Evolutionary conservation across 2,113 vertebrate species (phyloP).

Genomic region (Pogonocichla stellata): DNA sequence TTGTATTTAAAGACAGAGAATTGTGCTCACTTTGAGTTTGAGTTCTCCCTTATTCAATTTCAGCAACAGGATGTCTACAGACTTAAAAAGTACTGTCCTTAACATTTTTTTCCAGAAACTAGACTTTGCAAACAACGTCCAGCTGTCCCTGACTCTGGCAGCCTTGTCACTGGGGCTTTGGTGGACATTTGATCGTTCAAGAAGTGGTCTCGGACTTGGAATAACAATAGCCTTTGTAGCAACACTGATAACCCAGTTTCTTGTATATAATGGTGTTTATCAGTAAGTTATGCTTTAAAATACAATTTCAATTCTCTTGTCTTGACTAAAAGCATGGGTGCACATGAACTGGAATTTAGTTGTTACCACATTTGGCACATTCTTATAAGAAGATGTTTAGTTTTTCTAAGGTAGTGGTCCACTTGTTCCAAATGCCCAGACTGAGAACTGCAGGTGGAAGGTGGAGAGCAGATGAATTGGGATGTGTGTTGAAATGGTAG

Average conservation of each 20-base stretch:
- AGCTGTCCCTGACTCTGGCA: conserved; percentile 81
- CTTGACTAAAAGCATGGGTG: neutral
- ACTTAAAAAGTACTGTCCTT: conserved; percentile 54
- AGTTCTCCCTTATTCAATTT: neutral
- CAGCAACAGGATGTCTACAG: neutral
- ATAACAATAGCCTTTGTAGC: conserved; percentile 84
- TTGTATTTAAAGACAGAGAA: neutral
- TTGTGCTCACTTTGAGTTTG: neutral
- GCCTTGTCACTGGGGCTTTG: conserved; percentile 82
- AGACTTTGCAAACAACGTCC: conserved; percentile 84
- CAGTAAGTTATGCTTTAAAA: conserved; percentile 72
- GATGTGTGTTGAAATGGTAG: neutral
- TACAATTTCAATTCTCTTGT: neutral
- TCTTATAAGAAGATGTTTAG: neutral
- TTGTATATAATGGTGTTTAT: conserved; percentile 85
- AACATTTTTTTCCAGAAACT: conserved; percentile 75
- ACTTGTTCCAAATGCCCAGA: neutral
- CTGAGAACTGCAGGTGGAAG: neutral
- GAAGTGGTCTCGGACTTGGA: conserved; percentile 85
- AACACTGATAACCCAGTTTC: conserved; percentile 82
- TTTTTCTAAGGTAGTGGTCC: neutral
- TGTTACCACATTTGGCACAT: neutral
- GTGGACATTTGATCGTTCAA: conserved; percentile 85
- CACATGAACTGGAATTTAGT: neutral
- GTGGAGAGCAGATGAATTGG: neutral